phyloP scores from a whole-genome alignment of 2,113 vertebrate genomes.

The Potamarius usumacintae region DNA sequence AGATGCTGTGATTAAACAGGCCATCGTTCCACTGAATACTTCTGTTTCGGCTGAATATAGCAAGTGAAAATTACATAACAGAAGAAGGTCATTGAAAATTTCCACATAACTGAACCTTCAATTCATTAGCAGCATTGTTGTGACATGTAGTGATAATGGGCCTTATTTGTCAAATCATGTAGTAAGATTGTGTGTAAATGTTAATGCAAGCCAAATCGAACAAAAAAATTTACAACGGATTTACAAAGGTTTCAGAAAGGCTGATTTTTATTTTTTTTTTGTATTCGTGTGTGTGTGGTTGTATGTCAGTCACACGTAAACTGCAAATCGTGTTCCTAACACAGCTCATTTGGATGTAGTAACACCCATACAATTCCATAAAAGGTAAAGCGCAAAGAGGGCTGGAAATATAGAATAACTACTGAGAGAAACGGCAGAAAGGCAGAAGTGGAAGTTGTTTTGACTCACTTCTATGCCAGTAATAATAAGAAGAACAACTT shows the following conservation, averaged over 20 bases:
- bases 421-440: not conserved
- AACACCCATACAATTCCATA: not conserved
- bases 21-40: not conserved
- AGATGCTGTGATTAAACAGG: not conserved
- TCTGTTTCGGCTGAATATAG: not conserved
- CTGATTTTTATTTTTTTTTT: too few species aligned
- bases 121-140: not conserved
- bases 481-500: too few species aligned
- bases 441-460: not conserved
- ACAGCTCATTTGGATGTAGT: not conserved
- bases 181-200: not conserved
- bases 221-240: not conserved
- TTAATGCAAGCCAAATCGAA: not conserved
- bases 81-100: not conserved
- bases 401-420: not conserved
- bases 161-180: not conserved
- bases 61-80: not conserved
- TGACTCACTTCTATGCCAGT: too few species aligned
- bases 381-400: not conserved
- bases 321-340: not conserved
- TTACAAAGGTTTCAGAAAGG: not conserved
- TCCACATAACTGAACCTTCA: not conserved
- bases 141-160: not conserved
- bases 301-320: not conserved
- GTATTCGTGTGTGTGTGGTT: not conserved